These are phyloP conservation scores for Melangyna quadrimaculata DNA, from an alignment of 2,888 invertebrate species.

Conservation along the genomic window DNA sequence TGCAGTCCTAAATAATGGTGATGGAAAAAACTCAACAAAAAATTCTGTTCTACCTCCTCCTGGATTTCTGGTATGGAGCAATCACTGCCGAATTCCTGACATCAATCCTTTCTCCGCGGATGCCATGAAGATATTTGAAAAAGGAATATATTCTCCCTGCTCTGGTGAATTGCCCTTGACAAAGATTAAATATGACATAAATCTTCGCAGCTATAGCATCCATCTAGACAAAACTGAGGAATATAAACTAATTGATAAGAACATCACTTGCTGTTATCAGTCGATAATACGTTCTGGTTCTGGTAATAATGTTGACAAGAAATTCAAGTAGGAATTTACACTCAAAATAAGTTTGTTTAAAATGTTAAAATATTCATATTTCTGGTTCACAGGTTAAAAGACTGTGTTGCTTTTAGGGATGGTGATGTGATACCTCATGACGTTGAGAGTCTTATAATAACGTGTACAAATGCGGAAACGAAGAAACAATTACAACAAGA, in stretches of 20 bases:
- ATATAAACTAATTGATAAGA: neutral
- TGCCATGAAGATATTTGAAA: constrained; percentile 81
- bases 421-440: constrained; percentile 74
- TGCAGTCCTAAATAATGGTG: too few species aligned
- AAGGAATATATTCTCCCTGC: constrained; percentile 80
- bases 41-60: constrained; percentile 53
- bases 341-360: neutral
- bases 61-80: constrained; percentile 81
- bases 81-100: constrained; percentile 84
- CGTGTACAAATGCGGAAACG: constrained; percentile 78
- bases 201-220: constrained; percentile 70
- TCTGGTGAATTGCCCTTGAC: constrained; percentile 71
- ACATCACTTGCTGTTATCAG: constrained; percentile 77
- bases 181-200: constrained; percentile 71
- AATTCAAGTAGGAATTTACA: constrained; percentile 74
- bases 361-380: neutral
- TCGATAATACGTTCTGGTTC: constrained; percentile 76
- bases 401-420: constrained; percentile 74
- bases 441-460: constrained; percentile 75
- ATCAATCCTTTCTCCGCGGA: constrained; percentile 83
- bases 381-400: constrained; percentile 72
- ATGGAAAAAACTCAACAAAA: neutral
- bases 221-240: constrained; percentile 71
- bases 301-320: constrained; percentile 74
- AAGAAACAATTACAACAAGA: constrained; percentile 76